Evolutionary conservation across 2,113 vertebrate species (phyloP), one percentile per base, ranked within the genome.

Genomic region (Butastur rufipennis): DNA sequence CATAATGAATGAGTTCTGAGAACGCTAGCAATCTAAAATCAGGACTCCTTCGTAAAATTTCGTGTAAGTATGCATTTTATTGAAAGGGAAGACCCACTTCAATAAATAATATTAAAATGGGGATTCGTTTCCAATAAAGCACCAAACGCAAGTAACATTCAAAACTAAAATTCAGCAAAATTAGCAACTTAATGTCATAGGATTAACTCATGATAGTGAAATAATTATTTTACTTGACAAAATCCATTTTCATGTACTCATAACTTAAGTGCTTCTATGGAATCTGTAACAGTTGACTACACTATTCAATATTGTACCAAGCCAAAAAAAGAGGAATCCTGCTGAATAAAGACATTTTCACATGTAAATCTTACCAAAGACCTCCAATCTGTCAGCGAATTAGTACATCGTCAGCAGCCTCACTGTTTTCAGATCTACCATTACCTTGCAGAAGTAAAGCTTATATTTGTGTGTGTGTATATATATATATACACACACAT

Each of bases 111-210:
- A 86, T 7, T 34, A 31, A 79, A 61, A 90, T 29, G 2, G 10
- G 2, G 8, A 29, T 18, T 86, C 78, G 31, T 16, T 61, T 32
- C 26, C 47, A 88, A 32, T 18, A 66, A 80, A 3, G 3, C 8
- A 13, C 27, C 9, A 75, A 45, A 29, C 25, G 45, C 22, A 48
- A 95, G 43, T 11, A 72, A 4, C 25, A 65, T 43, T 52, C 81
- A 50, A 89, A 95, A 59, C 13, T 62, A 45, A 82, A 92, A 52
- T 45, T 78, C 56, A 73, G 15, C 34, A 67, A 63, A 89, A 85
- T 25, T n/a, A 91, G 45, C 75, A 83, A 89, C 53, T 73, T 74
- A 15, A 63, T 90, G 95, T 89, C 65, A 95, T 16, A 52, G 27
- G 40, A 89, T 87, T 81, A 84, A 45, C 20, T 75, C 15, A 40